Evolutionary conservation across 2,113 vertebrate genomes (phyloP).

Genomic region (Gymnogyps californianus): DNA sequence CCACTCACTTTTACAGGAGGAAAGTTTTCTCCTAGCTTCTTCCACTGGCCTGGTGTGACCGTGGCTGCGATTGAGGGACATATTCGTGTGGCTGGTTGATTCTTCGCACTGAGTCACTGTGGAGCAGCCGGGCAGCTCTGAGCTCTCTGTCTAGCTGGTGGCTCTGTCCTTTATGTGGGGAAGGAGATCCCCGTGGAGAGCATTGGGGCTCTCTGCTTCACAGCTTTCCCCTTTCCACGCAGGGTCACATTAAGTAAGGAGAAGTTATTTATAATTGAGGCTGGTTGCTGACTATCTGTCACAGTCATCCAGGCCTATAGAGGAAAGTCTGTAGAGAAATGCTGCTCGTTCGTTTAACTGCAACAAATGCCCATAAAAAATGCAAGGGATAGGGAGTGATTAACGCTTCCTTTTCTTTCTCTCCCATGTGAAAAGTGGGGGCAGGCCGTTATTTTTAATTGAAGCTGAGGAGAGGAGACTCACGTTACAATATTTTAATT

Average conservation of each 20-base stretch:
- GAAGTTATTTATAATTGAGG: not conserved
- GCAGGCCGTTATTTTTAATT: not conserved
- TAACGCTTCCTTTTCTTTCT: not conserved
- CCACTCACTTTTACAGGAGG: constrained; percentile 25
- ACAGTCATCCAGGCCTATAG: not conserved
- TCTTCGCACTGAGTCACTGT: not conserved
- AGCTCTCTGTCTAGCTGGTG: not conserved
- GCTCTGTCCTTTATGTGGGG: not conserved
- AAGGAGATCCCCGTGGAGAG: not conserved
- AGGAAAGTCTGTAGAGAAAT: not conserved
- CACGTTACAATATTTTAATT: not conserved
- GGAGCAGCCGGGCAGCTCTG: not conserved
- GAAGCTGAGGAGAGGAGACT: not conserved
- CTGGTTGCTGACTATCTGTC: not conserved
- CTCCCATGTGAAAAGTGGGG: not conserved
- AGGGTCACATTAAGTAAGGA: not conserved
- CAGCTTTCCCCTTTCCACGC: not conserved
- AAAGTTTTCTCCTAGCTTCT: constrained; percentile 20
- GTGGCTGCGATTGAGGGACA: not conserved
- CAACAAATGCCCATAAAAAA: not conserved
- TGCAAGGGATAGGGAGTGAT: not conserved
- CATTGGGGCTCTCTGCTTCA: not conserved
- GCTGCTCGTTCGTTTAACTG: not conserved
- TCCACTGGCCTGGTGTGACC: not conserved
- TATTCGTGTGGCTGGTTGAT: not conserved